Base-by-base conservation (phyloP, 2,113 vertebrate species). In the Mohoua ochrocephala region DNA sequence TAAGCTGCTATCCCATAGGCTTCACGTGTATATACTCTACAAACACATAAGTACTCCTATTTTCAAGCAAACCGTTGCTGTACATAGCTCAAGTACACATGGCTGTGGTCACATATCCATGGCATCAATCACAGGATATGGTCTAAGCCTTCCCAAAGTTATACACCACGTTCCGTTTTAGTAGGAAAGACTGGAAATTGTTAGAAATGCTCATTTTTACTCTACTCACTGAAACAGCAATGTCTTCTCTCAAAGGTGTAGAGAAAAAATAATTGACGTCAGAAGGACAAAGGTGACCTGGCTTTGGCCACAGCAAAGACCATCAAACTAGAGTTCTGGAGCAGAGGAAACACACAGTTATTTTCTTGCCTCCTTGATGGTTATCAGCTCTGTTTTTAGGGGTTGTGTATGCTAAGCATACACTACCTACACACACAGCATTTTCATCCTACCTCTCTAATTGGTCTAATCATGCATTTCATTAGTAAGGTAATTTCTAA, bases 401-500 rank as follows among this genome's bases (percentile, higher is more conserved):
- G 49, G 63, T 24, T 82, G 30, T 45, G 49, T 27, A 75, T 87
- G 69, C 69, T 45, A 37, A 82, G 87, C 84, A 61, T 87, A 52
- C 63, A 31, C 56, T 67, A 31, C 33, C n/a, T 44, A 54, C 60
- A 70, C 67, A 78, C 59, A 39, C 19, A 59, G 63, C 54, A 56
- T 27, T 59, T 63, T 64, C 82, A 74, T 65, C 39, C 57, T 49
- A 50, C 63, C 35, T 79, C 50, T 87, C 82, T 86, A 95, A 93
- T 39, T 74, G 85, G 17, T 63, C 63, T 89, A 84, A 96, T 96
- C 63, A 83, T 57, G 42, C 68, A 59, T 85, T 92, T 89, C 79
- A 59, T 91, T 93, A 86, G 80, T 88, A 83, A 84, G 64, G 68
- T 52, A 84, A 86, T 93, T 96, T 65, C 82, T 91, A 91, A 90